A percentile compares a stretch with the other conserved stretches of the same genome.
These are phyloP conservation scores for Pseudolycoriella hygida DNA, from an alignment of 2,888 invertebrate genomes.

Conservation along the genomic window DNA sequence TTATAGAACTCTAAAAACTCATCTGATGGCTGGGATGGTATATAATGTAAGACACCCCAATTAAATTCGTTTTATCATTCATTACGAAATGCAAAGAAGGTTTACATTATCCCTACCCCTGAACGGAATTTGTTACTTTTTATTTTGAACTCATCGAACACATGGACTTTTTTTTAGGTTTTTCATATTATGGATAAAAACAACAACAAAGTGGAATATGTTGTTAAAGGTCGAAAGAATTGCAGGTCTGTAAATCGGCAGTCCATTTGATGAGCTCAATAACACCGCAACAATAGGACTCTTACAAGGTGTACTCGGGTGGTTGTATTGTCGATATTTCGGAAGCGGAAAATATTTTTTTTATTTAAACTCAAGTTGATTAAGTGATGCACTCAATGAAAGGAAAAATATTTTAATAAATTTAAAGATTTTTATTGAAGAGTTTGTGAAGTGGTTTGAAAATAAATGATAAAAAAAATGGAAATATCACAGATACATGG, in stretches of 20 bases:
- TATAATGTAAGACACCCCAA: background rate
- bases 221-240: background rate
- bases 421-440: background rate
- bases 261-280: constrained; percentile 5
- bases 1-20: no score
- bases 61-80: constrained; percentile 1
- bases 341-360: background rate
- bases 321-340: background rate
- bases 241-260: constrained; percentile 4
- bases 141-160: background rate
- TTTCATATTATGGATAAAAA: background rate
- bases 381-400: background rate
- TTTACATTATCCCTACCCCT: background rate
- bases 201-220: no score
- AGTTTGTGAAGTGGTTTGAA: background rate
- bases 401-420: background rate
- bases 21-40: background rate
- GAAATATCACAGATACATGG: constrained; percentile 4
- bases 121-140: background rate
- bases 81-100: background rate
- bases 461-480: constrained; percentile 2
- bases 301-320: background rate
- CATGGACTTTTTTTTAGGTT: background rate
- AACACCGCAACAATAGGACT: constrained; percentile 3
- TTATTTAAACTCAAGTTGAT: background rate